Conservation (phyloP, 2,888 invertebrate genomes). For the Netelia melanura region DNA sequence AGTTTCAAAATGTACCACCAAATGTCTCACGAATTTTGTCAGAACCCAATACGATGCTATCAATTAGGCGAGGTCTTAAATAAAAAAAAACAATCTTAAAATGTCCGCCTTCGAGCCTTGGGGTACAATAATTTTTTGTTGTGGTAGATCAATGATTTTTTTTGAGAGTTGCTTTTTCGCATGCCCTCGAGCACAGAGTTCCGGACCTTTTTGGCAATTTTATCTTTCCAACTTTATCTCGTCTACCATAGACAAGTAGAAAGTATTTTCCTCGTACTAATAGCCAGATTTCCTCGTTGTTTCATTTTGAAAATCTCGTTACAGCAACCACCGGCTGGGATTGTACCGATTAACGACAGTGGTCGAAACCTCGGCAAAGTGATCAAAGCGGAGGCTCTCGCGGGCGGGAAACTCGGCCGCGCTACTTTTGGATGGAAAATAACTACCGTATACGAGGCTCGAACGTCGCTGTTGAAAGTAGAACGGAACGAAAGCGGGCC, state of each 20-base stretch:
- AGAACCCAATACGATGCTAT: too few species aligned
- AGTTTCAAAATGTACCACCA: too few species aligned
- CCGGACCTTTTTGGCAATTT: too few species aligned
- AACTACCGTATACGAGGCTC: neutral
- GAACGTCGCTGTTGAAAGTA: slow-evolving; percentile 18
- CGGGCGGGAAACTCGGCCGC: neutral
- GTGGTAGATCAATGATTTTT: too few species aligned
- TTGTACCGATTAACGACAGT: neutral
- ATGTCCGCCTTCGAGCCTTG: too few species aligned
- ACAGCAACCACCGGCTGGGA: neutral
- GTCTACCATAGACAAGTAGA: neutral
- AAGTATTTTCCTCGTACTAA: neutral
- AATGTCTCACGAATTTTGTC: too few species aligned
- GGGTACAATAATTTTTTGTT: too few species aligned
- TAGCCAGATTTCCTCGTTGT: neutral
- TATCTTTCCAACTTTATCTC: neutral
- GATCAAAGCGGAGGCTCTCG: slow-evolving; percentile 2
- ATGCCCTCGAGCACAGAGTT: too few species aligned
- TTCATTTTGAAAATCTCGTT: neutral
- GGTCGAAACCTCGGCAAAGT: slow-evolving; percentile 1
- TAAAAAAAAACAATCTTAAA: too few species aligned
- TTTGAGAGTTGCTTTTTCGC: too few species aligned
- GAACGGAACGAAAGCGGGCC: neutral
- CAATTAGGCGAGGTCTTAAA: too few species aligned
- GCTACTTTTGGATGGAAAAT: neutral